Evolutionary conservation across 2,888 invertebrate genomes (phyloP), one percentile per base, ranked within the genome.

Genomic region (Ochropacha duplaris): DNA sequence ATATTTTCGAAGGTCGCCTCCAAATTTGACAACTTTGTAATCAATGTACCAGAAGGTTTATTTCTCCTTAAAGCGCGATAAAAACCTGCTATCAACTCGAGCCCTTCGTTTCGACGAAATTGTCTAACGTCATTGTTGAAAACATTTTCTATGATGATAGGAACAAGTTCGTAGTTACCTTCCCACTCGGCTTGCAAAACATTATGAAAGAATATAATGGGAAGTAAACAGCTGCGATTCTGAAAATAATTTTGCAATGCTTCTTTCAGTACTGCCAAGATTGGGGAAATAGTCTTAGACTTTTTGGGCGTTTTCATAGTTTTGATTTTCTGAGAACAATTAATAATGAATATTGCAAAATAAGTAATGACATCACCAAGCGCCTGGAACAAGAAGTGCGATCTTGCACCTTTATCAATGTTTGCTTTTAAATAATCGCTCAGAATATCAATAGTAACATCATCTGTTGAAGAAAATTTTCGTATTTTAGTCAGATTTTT

Each of bases 81-180:
- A 65, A 96, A 95, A 3, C 94, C 88, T n/a, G 90, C 87, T 51
- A 96, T 78, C 59, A 96, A 84, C 72, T 96, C 95, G 1, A 95
- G 72, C 0, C 95, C 95, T 85, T 96, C 96, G 62, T 94, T 94
- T 50, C 95, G 93, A 24, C 95, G 91, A 72, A 95, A 96, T 31
- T 94, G 94, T 61, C 96, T 91, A 2, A 95, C 93, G 22, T 93
- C 91, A 19, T 86, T 80, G 56, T 93, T 92, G 61, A 96, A 95
- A 56, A 95, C 90, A 72, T 94, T 94, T 24, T 94, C 88, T n/a
- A 94, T 87, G 55, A 96, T 77, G 54, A 94, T 74, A 0, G 93
- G 92, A 3, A 94, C 88, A 54, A 97, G 86, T 50, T 90, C 83
- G 83, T 94, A 94, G 66, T 93, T 94, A 5, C 95, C 95, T 44